These are phyloP conservation scores for Cyclophora punctaria DNA, from an alignment of 2,888 invertebrate genomes.

Conservation along the genomic window DNA sequence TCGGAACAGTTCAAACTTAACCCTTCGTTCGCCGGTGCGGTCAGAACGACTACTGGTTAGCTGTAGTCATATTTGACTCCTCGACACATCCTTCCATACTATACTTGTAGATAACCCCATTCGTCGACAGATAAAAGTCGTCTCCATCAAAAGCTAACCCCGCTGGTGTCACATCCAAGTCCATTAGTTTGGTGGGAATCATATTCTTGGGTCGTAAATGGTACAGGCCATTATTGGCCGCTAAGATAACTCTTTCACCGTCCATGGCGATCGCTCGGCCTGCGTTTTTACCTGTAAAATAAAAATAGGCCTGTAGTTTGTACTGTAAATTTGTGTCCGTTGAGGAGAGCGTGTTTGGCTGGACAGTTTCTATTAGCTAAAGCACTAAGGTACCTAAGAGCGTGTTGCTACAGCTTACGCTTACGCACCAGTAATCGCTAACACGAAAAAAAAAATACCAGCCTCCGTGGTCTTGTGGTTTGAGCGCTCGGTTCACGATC, in stretches of 20 bases:
- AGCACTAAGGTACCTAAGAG: no score
- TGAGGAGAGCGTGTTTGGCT: no score
- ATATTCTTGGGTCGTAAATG: conserved; percentile 45
- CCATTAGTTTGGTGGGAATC: conserved; percentile 61
- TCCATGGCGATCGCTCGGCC: conserved; percentile 53
- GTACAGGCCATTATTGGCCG: conserved; percentile 60
- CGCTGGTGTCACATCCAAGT: conserved; percentile 52
- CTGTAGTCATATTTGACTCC: neutral
- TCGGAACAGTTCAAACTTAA: no score
- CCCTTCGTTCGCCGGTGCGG: no score
- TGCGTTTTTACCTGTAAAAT: conserved; percentile 34
- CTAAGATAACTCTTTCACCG: conserved; percentile 41
- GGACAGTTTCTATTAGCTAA: no score
- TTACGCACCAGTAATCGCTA: no score
- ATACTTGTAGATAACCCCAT: conserved; percentile 54
- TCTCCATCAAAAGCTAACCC: conserved; percentile 45
- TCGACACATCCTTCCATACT: conserved; percentile 29
- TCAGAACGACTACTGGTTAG: neutral
- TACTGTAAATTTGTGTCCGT: no score
- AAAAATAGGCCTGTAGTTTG: no score
- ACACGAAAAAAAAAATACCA: no score
- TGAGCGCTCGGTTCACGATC: no score
- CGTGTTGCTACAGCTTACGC: no score
- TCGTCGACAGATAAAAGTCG: conserved; percentile 47
- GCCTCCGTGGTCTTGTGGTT: no score